Conservation (phyloP, 2,797 vertebrate genomes). For the Neomorphus geoffroyi region DNA sequence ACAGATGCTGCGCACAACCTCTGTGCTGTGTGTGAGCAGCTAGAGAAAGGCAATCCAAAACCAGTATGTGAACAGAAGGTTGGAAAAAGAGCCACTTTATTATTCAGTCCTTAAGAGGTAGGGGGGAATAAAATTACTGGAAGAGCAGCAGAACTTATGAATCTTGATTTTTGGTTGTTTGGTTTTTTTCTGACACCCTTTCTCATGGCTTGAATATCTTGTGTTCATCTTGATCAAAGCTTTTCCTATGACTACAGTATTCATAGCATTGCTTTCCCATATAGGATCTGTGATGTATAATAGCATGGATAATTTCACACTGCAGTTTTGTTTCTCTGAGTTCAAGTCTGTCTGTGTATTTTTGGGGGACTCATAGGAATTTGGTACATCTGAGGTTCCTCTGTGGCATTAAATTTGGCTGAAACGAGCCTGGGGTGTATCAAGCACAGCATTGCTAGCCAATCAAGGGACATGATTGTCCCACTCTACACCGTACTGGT, state of each 20-base stretch:
- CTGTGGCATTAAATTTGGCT: neutral
- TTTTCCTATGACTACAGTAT: neutral
- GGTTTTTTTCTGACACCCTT: neutral
- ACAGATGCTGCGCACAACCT: neutral
- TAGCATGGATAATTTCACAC: neutral
- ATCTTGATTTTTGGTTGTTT: neutral
- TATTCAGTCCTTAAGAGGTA: neutral
- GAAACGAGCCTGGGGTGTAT: neutral
- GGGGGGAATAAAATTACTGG: neutral
- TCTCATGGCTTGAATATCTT: neutral
- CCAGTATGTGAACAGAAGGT: neutral
- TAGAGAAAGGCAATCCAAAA: neutral
- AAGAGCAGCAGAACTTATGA: neutral
- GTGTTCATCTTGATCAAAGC: neutral
- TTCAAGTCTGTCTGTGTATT: neutral
- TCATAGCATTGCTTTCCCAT: neutral
- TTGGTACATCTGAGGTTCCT: neutral
- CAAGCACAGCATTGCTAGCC: too few species aligned
- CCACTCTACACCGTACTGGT: too few species aligned
- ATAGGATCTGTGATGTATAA: neutral
- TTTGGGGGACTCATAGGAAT: neutral
- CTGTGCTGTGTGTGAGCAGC: neutral
- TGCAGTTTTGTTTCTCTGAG: neutral
- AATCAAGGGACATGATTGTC: too few species aligned
- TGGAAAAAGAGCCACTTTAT: neutral